These are phyloP conservation scores for Hydractinia echinata DNA, from an alignment of 30 jellyfish, hydroid and myxozoan species.

Conservation along the genomic window DNA sequence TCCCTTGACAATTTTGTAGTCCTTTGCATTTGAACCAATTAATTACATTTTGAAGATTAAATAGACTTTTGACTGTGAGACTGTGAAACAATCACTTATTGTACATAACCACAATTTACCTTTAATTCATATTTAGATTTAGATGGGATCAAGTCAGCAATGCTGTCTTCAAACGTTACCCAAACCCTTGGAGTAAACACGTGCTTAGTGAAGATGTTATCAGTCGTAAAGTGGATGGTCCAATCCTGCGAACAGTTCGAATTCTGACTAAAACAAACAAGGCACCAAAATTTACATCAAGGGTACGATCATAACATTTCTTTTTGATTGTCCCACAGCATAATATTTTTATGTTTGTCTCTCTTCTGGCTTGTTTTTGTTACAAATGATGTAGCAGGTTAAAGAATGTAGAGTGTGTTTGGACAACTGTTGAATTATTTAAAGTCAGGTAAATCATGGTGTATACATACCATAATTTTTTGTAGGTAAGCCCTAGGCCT, in stretches of 20 bases:
- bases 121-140: slow-evolving; percentile 29
- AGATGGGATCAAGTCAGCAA: slow-evolving; percentile 90
- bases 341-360: no score
- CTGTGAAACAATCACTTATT: neutral
- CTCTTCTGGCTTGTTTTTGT: no score
- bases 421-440: no score
- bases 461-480: no score
- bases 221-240: slow-evolving; percentile 84
- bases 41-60: no score
- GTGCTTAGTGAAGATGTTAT: slow-evolving; percentile 90
- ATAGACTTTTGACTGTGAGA: neutral
- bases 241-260: slow-evolving; percentile 61
- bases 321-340: no score
- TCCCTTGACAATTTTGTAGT: no score
- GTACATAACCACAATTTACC: neutral
- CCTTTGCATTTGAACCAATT: no score
- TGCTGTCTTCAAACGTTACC: slow-evolving; percentile 72
- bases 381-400: no score
- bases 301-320: slow-evolving; percentile 33
- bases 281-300: slow-evolving; percentile 83
- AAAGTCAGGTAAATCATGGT: no score
- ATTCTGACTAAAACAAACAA: slow-evolving; percentile 63
- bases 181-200: slow-evolving; percentile 98
- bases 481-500: no score
- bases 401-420: no score